Conservation (phyloP, 2,113 vertebrate species). For the Salvelinus alpinus region DNA sequence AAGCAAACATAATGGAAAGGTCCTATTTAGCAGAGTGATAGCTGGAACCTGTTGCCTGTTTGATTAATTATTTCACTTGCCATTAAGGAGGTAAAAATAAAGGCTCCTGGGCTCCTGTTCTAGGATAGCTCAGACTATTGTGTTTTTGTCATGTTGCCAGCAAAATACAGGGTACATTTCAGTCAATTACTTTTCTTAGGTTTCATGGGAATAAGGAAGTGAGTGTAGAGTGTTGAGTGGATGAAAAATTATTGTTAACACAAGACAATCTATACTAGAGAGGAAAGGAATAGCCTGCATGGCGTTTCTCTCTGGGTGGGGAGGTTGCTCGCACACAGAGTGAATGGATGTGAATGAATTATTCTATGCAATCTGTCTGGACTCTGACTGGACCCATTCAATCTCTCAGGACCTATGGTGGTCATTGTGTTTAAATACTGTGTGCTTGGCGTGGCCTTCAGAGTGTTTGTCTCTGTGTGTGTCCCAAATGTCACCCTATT, state of each 20-base stretch:
- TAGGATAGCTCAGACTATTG: background rate
- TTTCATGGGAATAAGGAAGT: background rate
- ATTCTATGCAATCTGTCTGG: slow-evolving; percentile 51
- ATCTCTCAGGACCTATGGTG: slow-evolving; percentile 32
- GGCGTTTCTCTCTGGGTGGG: background rate
- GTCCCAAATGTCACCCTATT: too few species aligned
- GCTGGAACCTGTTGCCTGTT: background rate
- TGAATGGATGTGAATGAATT: slow-evolving; percentile 22
- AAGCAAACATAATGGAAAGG: background rate
- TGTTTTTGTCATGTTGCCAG: background rate
- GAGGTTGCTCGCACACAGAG: background rate
- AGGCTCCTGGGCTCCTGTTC: background rate
- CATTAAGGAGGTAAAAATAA: background rate
- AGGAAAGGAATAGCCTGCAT: background rate
- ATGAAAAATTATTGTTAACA: background rate
- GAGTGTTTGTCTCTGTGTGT: slow-evolving; percentile 16
- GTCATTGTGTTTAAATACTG: slow-evolving; percentile 53
- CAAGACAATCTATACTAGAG: background rate
- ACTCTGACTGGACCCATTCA: slow-evolving; percentile 20
- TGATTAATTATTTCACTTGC: background rate
- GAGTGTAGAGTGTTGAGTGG: background rate
- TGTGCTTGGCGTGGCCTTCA: slow-evolving; percentile 41
- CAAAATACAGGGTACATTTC: background rate
- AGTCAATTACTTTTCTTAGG: background rate
- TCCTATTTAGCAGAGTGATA: background rate